phyloP scores from a whole-genome alignment of 2,797 vertebrate species.

The Chaetophractus vellerosus region DNA sequence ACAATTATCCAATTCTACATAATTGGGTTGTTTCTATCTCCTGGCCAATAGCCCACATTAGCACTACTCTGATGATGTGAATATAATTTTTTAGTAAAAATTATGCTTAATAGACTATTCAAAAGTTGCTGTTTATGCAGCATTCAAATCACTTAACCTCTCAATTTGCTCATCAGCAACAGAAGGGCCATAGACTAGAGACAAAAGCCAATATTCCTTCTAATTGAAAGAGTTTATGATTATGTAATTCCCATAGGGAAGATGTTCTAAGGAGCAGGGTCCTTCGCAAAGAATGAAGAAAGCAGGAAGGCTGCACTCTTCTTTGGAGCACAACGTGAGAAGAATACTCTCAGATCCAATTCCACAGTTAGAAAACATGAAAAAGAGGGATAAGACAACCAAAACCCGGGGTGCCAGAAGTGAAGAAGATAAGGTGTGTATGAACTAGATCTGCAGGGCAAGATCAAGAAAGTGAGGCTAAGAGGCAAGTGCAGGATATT shows the following conservation, averaged over 20 bases:
- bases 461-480: not conserved
- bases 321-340: not conserved
- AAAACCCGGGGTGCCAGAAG: not conserved
- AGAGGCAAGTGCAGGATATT: not conserved
- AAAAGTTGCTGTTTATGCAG: constrained; percentile 27
- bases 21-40: constrained; percentile 62
- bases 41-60: constrained; percentile 43
- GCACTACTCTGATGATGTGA: constrained; percentile 53
- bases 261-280: not conserved
- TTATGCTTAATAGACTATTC: constrained; percentile 45
- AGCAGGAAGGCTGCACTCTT: not conserved
- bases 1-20: constrained; percentile 72
- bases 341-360: not conserved
- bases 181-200: not conserved
- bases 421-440: not conserved
- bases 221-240: not conserved
- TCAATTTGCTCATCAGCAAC: not conserved
- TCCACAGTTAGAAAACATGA: not conserved
- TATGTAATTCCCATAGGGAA: not conserved
- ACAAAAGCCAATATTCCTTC: not conserved
- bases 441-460: not conserved
- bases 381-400: not conserved
- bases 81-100: constrained; percentile 66
- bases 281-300: not conserved
- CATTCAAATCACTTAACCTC: constrained; percentile 51